Evolutionary conservation across 2,113 vertebrate genomes (phyloP).

Genomic region (Varanus salvator): DNA sequence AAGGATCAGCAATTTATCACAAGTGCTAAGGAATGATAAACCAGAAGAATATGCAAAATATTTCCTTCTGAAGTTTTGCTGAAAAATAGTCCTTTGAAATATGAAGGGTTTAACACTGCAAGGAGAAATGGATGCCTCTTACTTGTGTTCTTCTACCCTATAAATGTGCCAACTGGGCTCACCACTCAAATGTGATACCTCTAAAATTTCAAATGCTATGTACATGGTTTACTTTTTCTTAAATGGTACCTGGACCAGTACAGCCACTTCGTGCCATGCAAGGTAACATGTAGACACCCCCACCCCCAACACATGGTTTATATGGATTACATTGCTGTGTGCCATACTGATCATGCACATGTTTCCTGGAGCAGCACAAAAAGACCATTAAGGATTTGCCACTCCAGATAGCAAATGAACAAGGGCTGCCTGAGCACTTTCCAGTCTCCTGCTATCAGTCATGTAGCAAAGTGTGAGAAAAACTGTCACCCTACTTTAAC

Average conservation of each 20-base stretch:
- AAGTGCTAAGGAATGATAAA: constrained; percentile 36
- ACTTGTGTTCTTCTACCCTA: background rate
- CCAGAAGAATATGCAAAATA: constrained; percentile 38
- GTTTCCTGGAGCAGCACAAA: background rate
- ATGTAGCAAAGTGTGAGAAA: background rate
- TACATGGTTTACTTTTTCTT: background rate
- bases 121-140: background rate
- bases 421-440: background rate
- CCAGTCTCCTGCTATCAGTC: background rate
- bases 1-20: constrained; percentile 49
- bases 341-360: background rate
- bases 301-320: background rate
- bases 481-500: background rate
- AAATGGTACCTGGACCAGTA: background rate
- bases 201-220: background rate
- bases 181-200: background rate
- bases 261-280: background rate
- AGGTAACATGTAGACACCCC: background rate
- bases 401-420: background rate
- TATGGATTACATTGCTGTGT: background rate
- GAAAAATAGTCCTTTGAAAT: constrained; percentile 13
- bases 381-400: no score
- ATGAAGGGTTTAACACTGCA: background rate
- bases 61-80: constrained; percentile 37
- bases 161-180: background rate